A percentile compares a stretch with the other conserved stretches of the same genome.
Conservation (phyloP, 2,113 vertebrate genomes). For the Calidris pygmaea region DNA sequence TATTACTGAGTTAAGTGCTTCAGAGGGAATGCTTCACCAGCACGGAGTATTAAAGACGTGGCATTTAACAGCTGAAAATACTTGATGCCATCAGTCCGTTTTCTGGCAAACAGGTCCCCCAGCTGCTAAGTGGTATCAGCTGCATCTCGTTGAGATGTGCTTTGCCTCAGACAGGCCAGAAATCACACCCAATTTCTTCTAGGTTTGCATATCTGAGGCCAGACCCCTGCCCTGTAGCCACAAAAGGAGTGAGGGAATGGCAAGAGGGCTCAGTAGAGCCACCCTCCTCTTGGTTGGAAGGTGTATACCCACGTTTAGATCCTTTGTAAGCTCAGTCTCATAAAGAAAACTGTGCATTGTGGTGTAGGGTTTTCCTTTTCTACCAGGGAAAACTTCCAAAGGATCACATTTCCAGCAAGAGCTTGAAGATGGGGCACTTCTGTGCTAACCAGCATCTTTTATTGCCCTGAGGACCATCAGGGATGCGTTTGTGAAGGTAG, state of each 20-base stretch:
- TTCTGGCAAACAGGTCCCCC: neutral
- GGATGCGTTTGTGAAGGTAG: neutral
- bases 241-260: neutral
- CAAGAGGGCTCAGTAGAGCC: neutral
- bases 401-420: neutral
- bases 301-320: fast-evolving
- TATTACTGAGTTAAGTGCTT: neutral
- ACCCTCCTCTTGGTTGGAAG: neutral
- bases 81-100: neutral
- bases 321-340: neutral
- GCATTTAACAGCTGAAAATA: neutral
- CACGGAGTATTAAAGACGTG: neutral
- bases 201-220: neutral
- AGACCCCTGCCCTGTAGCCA: fast-evolving
- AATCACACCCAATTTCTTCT: neutral
- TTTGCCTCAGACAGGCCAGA: neutral
- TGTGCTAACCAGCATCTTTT: neutral
- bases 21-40: neutral
- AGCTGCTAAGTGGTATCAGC: neutral
- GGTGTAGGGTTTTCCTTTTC: neutral
- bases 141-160: neutral
- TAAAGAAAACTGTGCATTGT: neutral
- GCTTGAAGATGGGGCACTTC: neutral
- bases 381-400: neutral
- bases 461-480: neutral